Percentiles rank a stretch among this genome's conserved stretches.
These are phyloP conservation scores for Otus sunia DNA, from an alignment of 2,113 vertebrate genomes.

Conservation along the genomic window DNA sequence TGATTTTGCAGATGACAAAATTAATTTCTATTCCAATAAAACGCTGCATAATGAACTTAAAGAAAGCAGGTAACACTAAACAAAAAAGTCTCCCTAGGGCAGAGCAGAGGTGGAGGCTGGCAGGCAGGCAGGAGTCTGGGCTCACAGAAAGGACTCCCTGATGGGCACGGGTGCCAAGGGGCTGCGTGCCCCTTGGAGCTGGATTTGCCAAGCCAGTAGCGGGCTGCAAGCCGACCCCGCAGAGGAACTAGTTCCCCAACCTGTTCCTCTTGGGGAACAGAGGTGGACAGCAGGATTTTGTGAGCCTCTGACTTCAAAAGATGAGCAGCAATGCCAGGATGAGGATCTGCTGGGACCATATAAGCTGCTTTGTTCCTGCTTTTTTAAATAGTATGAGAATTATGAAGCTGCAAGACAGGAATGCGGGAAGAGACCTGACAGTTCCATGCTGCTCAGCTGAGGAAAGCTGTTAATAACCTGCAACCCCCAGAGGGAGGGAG, in stretches of 20 bases:
- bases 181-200: not conserved
- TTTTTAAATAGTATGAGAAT: not conserved
- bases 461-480: constrained; percentile 43
- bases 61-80: not conserved
- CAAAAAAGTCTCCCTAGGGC: not conserved
- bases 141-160: not conserved
- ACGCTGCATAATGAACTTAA: not conserved
- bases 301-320: not conserved
- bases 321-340: not conserved
- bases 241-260: not conserved
- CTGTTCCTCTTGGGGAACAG: not conserved
- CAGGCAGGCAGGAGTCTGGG: not conserved
- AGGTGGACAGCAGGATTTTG: not conserved
- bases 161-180: not conserved
- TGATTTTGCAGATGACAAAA: not conserved
- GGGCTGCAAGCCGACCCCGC: not conserved
- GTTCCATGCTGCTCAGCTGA: constrained; percentile 35
- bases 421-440: not conserved
- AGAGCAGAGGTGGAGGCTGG: not conserved
- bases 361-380: not conserved
- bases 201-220: not conserved
- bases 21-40: not conserved
- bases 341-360: not conserved
- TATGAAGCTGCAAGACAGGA: constrained; percentile 43
- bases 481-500: constrained; percentile 44